Evolutionary conservation across 1,140 invertebrate species (phyloP).

Genomic region (Zaprionus kolodkinae): DNA sequence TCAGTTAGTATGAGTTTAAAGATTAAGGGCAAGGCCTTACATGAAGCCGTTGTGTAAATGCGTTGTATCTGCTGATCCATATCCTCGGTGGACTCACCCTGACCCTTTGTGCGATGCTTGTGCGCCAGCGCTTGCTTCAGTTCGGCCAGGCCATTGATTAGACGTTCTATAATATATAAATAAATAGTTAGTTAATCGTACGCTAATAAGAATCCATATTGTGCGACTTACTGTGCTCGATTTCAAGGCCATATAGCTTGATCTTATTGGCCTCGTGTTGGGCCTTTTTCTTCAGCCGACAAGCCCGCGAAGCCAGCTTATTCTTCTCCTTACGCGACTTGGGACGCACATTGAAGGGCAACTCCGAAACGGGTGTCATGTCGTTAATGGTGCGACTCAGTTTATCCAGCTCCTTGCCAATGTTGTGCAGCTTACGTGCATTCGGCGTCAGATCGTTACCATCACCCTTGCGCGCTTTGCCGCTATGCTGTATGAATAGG

Average conservation of each 20-base stretch:
- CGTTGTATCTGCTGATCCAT: conserved; percentile 88
- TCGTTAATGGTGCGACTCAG: conserved; percentile 96
- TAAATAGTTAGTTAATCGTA: not conserved
- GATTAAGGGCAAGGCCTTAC: too few relatives aligned
- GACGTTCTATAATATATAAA: conserved; percentile 86
- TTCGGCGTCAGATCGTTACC: conserved; percentile 98
- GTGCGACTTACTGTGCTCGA: conserved; percentile 94
- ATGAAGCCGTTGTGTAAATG: conserved; percentile 87
- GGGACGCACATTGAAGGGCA: conserved; percentile 94
- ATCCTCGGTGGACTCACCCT: conserved; percentile 86
- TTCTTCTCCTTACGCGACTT: conserved; percentile 99
- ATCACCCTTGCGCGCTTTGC: conserved; percentile 98
- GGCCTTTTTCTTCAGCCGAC: conserved; percentile 96
- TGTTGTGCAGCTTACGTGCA: conserved; percentile 94
- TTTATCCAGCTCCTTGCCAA: conserved; percentile 96
- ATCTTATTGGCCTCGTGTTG: conserved; percentile 98
- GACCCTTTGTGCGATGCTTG: conserved; percentile 86
- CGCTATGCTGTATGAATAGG: conserved; percentile 86
- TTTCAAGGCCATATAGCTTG: conserved; percentile 96
- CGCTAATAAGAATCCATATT: too few relatives aligned
- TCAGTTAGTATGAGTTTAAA: not conserved
- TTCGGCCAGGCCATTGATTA: conserved; percentile 88
- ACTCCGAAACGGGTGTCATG: conserved; percentile 96
- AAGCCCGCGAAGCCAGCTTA: conserved; percentile 97
- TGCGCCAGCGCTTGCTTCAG: conserved; percentile 87